Conservation (phyloP, 2,113 vertebrate species). For the Orthonyx spaldingii region DNA sequence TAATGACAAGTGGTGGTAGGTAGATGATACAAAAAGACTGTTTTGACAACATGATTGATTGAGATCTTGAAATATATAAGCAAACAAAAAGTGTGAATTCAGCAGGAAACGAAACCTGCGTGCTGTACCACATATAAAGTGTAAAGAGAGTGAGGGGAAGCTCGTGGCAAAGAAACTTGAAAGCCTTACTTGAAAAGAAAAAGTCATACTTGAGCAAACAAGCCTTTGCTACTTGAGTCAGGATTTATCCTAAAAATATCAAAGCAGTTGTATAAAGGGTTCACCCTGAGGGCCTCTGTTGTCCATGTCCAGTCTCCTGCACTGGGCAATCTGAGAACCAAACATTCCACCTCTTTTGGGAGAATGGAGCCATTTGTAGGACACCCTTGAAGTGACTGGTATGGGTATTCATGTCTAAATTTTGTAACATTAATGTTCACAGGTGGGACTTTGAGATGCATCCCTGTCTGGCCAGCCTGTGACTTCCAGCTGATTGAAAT, state of each 20-base stretch:
- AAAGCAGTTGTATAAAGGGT: too few species aligned
- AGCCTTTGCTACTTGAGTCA: not conserved
- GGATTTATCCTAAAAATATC: not conserved
- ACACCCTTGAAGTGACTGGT: not conserved
- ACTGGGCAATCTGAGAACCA: not conserved
- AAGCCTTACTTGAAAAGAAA: not conserved
- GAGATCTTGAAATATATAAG: slow-evolving; percentile 37
- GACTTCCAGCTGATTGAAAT: not conserved
- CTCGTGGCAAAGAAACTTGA: not conserved
- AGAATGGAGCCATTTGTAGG: not conserved
- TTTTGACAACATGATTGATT: slow-evolving; percentile 64
- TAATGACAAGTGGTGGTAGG: slow-evolving; percentile 45
- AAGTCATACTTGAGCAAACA: not conserved
- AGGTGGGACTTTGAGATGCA: not conserved
- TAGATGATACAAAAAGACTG: slow-evolving; percentile 55
- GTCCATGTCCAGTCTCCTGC: not conserved
- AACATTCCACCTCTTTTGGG: not conserved
- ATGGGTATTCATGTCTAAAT: not conserved
- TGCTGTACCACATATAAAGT: not conserved
- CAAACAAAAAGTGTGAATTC: slow-evolving; percentile 43
- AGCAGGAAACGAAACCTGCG: slow-evolving; percentile 2
- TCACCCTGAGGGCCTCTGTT: not conserved
- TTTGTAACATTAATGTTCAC: rapidly evolving
- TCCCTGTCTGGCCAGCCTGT: not conserved
- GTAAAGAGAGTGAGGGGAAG: not conserved